Percentiles rank a stretch among this genome's conserved stretches.
Evolutionary conservation across 1,140 invertebrate genomes (phyloP).

Genomic region (Atopsyche davidsoni): DNA sequence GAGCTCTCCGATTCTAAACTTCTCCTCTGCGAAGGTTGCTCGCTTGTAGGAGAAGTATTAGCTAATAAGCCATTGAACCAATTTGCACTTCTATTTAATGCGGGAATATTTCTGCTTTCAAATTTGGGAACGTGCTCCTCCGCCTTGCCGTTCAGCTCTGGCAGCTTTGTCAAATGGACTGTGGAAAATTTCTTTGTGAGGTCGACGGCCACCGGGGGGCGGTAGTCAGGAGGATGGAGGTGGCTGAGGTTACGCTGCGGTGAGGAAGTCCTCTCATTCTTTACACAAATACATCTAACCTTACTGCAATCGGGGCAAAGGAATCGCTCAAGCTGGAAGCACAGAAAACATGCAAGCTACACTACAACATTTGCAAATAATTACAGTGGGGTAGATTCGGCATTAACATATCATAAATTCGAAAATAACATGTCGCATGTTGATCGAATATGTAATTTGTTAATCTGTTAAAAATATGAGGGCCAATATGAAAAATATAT

Average conservation of each 20-base stretch:
- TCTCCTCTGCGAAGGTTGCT: not conserved
- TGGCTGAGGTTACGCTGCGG: conserved; percentile 10
- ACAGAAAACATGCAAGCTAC: conserved; percentile 38
- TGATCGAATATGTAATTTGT: too few relatives aligned
- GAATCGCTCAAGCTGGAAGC: conserved; percentile 55
- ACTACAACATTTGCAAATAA: conserved; percentile 18
- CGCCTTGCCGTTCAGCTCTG: too few relatives aligned
- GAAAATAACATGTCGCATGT: too few relatives aligned
- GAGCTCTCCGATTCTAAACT: not conserved
- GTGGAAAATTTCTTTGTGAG: conserved; percentile 2
- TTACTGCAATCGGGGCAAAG: conserved; percentile 54
- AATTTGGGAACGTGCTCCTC: too few relatives aligned
- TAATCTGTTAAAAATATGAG: too few relatives aligned
- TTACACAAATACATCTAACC: conserved; percentile 49
- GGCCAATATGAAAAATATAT: too few relatives aligned
- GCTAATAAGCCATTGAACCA: too few relatives aligned
- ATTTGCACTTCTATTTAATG: too few relatives aligned
- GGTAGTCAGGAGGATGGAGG: conserved; percentile 4
- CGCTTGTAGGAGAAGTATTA: not conserved
- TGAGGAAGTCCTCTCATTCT: conserved; percentile 25
- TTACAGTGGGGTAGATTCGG: not conserved
- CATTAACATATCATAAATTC: too few relatives aligned
- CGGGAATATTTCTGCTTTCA: too few relatives aligned
- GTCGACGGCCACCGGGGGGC: conserved; percentile 2
- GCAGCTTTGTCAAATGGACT: not conserved